Evolutionary conservation across 2,113 vertebrate genomes (phyloP), one percentile per base, ranked within the genome.

Genomic region (Phodopus roborovskii): DNA sequence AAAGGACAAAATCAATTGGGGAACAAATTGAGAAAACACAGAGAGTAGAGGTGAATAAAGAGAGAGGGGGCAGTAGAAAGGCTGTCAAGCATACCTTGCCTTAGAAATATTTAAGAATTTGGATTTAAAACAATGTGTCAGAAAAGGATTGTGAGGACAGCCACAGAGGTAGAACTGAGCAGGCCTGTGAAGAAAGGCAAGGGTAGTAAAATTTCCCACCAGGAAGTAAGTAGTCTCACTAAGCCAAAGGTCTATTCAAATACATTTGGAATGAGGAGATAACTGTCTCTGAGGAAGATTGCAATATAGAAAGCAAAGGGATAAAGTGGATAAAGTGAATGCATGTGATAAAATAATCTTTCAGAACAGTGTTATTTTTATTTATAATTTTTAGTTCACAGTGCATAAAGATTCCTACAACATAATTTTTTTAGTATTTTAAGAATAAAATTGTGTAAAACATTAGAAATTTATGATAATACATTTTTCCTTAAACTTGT

Each of bases 371-470:
- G 28, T 30, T 77, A 60, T 73, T 87, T 79, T 33, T 68, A 60
- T 62, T 89, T 42, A 39, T 9, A 60, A 88, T 91, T 6, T 64
- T 88, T 91, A 88, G 70, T 87, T n/a, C 42, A 92, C 1, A 28
- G 42, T 62, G 64, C 3, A 78, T 1, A 85, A 1, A 81, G n/a
- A 16, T 50, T 79, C 87, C 17, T 48, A 20, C 85, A 88, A n/a
- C 66, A 56, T 26, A 15, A n/a, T 5, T 87, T 95, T 75, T 71
- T 1, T 66, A 79, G 53, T 75, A 39, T 39, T 88, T 87, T 42
- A 83, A 78, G 39, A 60, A 56, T 73, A 88, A 87, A 71, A 39
- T 15, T 66, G 16, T 26, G 24, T 17, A 71, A 56, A 53, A 53
- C 22, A 71, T 30, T 71, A 50, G 5, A 70, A 71, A 70, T 53